These are phyloP conservation scores for Knipowitschia caucasica DNA, from an alignment of 2,797 vertebrate species.

Conservation along the genomic window DNA sequence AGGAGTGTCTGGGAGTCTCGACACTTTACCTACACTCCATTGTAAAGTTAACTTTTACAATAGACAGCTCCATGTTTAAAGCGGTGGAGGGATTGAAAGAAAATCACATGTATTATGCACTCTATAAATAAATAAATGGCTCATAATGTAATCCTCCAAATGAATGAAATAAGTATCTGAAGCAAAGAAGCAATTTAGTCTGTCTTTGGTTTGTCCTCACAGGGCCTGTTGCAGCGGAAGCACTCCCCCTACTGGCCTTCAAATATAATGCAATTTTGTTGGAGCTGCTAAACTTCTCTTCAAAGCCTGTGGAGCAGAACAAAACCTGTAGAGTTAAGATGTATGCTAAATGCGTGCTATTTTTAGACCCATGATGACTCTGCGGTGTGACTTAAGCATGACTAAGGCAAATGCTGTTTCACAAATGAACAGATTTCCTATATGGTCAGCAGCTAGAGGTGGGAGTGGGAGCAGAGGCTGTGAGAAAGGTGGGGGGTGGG, in stretches of 20 bases:
- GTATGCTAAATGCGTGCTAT: slow-evolving; percentile 19
- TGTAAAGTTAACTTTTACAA: slow-evolving; percentile 55
- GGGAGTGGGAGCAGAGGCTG: slow-evolving; percentile 40
- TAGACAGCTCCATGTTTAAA: slow-evolving; percentile 28
- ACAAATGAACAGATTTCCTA: slow-evolving; percentile 57
- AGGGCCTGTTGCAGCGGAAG: slow-evolving; percentile 48
- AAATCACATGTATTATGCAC: slow-evolving; percentile 13
- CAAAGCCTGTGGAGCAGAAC: slow-evolving; percentile 20
- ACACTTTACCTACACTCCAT: slow-evolving; percentile 40
- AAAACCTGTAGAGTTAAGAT: slow-evolving; percentile 26
- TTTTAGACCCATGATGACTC: slow-evolving; percentile 46
- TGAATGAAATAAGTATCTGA: slow-evolving; percentile 46
- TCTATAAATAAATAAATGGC: slow-evolving; percentile 19
- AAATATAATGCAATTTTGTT: slow-evolving; percentile 13
- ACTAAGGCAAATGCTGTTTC: slow-evolving; percentile 50
- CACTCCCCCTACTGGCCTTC: slow-evolving; percentile 74
- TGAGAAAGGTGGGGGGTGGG: slow-evolving; percentile 29
- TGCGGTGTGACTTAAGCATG: slow-evolving; percentile 36
- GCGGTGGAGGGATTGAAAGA: slow-evolving; percentile 20
- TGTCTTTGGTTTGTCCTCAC: slow-evolving; percentile 34
- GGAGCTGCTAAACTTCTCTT: slow-evolving; percentile 27
- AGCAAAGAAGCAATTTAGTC: slow-evolving; percentile 41
- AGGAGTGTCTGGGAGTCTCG: slow-evolving; percentile 47
- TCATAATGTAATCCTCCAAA: slow-evolving; percentile 25
- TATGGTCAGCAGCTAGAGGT: slow-evolving; percentile 54